Evolutionary conservation across 2,888 invertebrate genomes (phyloP), one percentile per base, ranked within the genome.

Genomic region (Periphyllus acericola): DNA sequence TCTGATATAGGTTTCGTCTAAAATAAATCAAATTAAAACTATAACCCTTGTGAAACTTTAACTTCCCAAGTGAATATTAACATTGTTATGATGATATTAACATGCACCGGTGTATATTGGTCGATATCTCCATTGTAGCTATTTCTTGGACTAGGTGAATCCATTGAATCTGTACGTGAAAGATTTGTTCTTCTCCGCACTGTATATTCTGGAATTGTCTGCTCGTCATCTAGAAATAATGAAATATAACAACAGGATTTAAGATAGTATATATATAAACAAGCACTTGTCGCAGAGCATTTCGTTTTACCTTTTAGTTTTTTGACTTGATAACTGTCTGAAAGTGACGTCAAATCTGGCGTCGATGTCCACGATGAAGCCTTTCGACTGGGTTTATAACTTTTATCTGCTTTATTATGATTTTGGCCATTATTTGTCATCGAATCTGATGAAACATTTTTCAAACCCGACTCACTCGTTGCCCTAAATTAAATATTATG

Each of bases 341-440:
- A 83, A 66, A 89, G 85, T 90, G 94, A 94, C 89, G 94, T 95
- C 91, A 96, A 93, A 92, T 96, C 96, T 90, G 96, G 95, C 90
- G 96, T 95, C 90, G 96, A 96, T 91, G 95, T 95, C 96, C 96
- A 96, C 90, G 95, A 94, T 90, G 94, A 92, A 89, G 89, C 68
- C 52, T 89, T 87, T 60, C 81, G 9, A 66, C 32, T 75, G 36
- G 81, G 46, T 32, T 66, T 74, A 75, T n/a, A 66, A 71, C 55
- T 55, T 81, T 74, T 81, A 8, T 87, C 40, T 46, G 32, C 19
- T 75, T 87, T 87, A 46, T 40, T 25, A 66, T 81, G 6, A 19
- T 87, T 66, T 60, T 66, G 32, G 74, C 32, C 25, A 66, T 72
- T 74, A 25, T n/a, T 40, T 29, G 29, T 46, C 2, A 4, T 52